A percentile compares a stretch with the other conserved stretches of the same genome.
These are phyloP conservation scores for Isurus oxyrinchus DNA, from an alignment of 2,113 vertebrate species.

Conservation along the genomic window DNA sequence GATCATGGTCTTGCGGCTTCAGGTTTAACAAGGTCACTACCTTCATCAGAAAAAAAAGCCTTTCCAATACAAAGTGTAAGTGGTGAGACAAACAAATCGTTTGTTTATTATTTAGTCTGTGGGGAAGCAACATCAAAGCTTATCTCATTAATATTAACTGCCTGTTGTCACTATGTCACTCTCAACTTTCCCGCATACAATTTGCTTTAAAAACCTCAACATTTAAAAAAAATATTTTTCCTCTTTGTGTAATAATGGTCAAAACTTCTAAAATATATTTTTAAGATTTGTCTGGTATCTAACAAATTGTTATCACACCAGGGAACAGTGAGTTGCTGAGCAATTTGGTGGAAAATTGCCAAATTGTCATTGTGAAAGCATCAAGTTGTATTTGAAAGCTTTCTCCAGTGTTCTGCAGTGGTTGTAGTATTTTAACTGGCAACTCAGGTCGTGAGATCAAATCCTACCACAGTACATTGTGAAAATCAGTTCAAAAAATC, in stretches of 20 bases:
- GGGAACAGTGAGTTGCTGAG: background rate
- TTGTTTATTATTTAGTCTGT: background rate
- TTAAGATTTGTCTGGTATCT: background rate
- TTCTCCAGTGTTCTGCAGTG: background rate
- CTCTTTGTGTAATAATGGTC: background rate
- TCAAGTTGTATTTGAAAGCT: background rate
- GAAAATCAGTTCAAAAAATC: slow-evolving; percentile 4
- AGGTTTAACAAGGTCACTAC: background rate
- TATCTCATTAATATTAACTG: background rate
- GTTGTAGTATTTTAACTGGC: background rate
- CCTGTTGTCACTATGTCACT: background rate
- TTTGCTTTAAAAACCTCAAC: background rate
- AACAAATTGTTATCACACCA: background rate
- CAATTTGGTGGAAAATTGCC: background rate
- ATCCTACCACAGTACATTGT: background rate
- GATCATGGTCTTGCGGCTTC: background rate
- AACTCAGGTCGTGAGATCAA: background rate
- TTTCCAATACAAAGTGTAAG: background rate
- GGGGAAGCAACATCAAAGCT: background rate
- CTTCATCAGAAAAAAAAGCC: background rate
- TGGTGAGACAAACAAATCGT: background rate
- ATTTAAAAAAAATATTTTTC: background rate
- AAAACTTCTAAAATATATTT: background rate
- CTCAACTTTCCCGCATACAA: background rate
- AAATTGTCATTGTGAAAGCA: background rate